Evolutionary conservation across 1,140 invertebrate species (phyloP).

Genomic region (Drosophila arawakana): DNA sequence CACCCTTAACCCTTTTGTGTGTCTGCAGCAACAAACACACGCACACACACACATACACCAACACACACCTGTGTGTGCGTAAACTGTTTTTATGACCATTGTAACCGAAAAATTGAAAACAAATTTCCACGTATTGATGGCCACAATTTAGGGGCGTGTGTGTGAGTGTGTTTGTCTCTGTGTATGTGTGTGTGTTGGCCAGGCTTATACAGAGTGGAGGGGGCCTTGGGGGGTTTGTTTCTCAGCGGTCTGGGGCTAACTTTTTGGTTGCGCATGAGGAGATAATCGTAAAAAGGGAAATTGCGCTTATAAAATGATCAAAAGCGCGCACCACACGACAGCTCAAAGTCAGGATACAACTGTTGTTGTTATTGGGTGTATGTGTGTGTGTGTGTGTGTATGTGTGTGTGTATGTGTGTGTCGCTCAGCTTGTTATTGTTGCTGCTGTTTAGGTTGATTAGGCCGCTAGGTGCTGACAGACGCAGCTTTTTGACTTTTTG

Average conservation of each 20-base stretch:
- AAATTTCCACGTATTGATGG: slow-evolving; percentile 76
- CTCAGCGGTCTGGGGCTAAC: slow-evolving; percentile 9
- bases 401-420: slow-evolving; percentile 23
- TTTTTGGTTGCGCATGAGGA: slow-evolving; percentile 57
- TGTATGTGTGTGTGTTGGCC: slow-evolving; percentile 6
- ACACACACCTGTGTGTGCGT: slow-evolving; percentile 31
- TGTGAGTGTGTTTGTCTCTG: not conserved
- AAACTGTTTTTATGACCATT: slow-evolving; percentile 70
- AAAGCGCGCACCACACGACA: slow-evolving; percentile 46
- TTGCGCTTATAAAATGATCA: slow-evolving; percentile 72
- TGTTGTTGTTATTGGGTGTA: slow-evolving; percentile 1
- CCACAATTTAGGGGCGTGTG: slow-evolving; percentile 11
- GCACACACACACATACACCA: slow-evolving; percentile 25
- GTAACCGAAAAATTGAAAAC: slow-evolving; percentile 79
- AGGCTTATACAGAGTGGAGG: not conserved
- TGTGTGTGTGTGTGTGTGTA: slow-evolving; percentile 20
- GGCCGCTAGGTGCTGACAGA: slow-evolving; percentile 60
- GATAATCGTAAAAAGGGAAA: slow-evolving; percentile 76
- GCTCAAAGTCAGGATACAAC: slow-evolving; percentile 17
- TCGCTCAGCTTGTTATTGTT: slow-evolving; percentile 22
- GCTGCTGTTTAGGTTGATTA: slow-evolving; percentile 53
- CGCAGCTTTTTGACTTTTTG: slow-evolving; percentile 49
- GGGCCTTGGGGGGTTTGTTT: not conserved
- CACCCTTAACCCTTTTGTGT: slow-evolving; percentile 64
- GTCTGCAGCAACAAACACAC: slow-evolving; percentile 1